Evolutionary conservation across 2,113 vertebrate genomes (phyloP).

Genomic region (Lamprologus lemairii): DNA sequence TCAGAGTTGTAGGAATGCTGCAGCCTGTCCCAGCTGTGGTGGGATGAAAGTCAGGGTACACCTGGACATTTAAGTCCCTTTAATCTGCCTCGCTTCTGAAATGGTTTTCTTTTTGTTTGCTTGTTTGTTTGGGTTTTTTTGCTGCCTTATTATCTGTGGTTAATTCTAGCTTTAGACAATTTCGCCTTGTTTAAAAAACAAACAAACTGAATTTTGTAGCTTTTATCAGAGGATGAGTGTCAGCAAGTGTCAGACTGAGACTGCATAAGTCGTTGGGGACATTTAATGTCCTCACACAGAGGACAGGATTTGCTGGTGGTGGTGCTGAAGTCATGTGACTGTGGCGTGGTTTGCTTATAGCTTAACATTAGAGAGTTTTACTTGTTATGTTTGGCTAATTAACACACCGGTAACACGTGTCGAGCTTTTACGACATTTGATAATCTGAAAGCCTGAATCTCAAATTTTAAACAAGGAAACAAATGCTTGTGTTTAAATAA

Average conservation of each 20-base stretch:
- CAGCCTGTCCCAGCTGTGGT: neutral
- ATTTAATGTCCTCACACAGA: neutral
- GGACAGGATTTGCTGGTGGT: neutral
- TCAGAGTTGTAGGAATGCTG: neutral
- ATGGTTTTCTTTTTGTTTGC: rapidly evolving
- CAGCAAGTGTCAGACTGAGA: neutral
- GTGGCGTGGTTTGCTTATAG: neutral
- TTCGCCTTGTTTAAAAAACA: rapidly evolving
- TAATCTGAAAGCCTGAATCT: rapidly evolving
- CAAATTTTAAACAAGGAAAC: neutral
- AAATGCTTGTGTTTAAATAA: neutral
- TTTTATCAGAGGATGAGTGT: neutral
- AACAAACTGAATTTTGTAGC: neutral
- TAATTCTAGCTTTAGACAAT: neutral
- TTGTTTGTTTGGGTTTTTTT: rapidly evolving
- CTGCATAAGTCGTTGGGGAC: rapidly evolving
- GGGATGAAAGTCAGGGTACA: neutral
- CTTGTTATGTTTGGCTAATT: neutral
- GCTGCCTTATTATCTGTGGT: rapidly evolving
- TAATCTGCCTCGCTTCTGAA: rapidly evolving
- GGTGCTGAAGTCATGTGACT: neutral
- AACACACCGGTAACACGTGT: neutral
- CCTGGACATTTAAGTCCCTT: neutral
- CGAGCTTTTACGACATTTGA: neutral
- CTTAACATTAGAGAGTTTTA: neutral